phyloP scores from a whole-genome alignment of 92 coral and sea anemone species.

The Diadumene lineata region DNA sequence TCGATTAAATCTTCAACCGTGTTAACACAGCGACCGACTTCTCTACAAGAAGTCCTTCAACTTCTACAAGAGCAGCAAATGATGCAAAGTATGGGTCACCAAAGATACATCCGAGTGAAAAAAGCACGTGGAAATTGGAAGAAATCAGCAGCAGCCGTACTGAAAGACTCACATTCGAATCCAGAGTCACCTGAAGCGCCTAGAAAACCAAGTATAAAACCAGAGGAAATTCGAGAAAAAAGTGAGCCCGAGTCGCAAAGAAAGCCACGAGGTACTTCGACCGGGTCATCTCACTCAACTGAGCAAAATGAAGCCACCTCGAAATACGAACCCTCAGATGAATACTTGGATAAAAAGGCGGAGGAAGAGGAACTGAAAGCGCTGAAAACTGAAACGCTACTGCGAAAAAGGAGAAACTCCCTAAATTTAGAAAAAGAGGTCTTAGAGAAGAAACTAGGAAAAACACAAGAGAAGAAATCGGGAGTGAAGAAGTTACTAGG shows the following conservation, averaged over 20 bases:
- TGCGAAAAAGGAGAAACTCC: slow-evolving; percentile 90
- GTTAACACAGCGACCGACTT: slow-evolving; percentile 55
- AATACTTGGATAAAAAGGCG: slow-evolving; percentile 68
- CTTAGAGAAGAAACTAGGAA: slow-evolving; percentile 70
- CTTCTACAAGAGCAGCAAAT: slow-evolving; percentile 88
- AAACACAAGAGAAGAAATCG: slow-evolving; percentile 66
- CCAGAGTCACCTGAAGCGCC: slow-evolving; percentile 54
- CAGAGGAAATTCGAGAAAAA: slow-evolving; percentile 14
- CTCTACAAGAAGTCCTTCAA: slow-evolving; percentile 79
- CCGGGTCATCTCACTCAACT: slow-evolving; percentile 12
- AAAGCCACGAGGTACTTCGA: slow-evolving; percentile 30
- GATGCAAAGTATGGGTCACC: slow-evolving; percentile 81
- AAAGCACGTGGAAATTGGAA: slow-evolving; percentile 84
- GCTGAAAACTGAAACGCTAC: slow-evolving; percentile 77
- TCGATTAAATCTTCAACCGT: slow-evolving; percentile 14
- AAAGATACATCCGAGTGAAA: slow-evolving; percentile 48
- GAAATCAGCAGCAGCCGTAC: slow-evolving; percentile 80
- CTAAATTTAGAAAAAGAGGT: slow-evolving; percentile 81
- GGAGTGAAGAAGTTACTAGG: slow-evolving; percentile 73
- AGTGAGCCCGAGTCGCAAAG: slow-evolving; percentile 8
- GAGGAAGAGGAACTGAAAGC: slow-evolving; percentile 84
- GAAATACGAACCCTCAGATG: slow-evolving; percentile 34
- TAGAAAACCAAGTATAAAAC: neutral
- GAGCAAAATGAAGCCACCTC: slow-evolving; percentile 6
- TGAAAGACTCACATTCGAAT: slow-evolving; percentile 55